These are phyloP conservation scores for Stigmatopora nigra DNA, from an alignment of 2,113 vertebrate species.

Conservation along the genomic window DNA sequence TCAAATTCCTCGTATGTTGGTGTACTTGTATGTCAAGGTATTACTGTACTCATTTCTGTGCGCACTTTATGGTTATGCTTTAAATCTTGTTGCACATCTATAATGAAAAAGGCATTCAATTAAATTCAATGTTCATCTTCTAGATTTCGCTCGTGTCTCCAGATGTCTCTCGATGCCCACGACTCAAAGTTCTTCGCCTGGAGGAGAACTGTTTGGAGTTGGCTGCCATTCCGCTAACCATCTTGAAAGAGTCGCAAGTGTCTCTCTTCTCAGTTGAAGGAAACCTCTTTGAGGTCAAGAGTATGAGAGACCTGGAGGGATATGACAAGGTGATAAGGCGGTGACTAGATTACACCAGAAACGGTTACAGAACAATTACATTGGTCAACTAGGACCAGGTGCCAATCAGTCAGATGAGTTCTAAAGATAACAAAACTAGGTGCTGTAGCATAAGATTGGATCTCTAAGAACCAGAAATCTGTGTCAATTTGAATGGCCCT, in stretches of 20 bases:
- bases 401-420: not conserved
- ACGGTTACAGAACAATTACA: not conserved
- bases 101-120: too few relatives aligned
- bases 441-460: not conserved
- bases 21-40: too few relatives aligned
- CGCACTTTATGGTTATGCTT: too few relatives aligned
- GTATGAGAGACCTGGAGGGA: slow-evolving; percentile 84
- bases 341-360: not conserved
- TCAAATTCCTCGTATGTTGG: too few relatives aligned
- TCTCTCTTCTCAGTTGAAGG: slow-evolving; percentile 93
- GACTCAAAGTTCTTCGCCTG: slow-evolving; percentile 91
- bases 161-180: slow-evolving; percentile 80
- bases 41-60: too few relatives aligned
- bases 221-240: slow-evolving; percentile 80
- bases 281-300: slow-evolving; percentile 95
- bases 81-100: too few relatives aligned
- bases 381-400: not conserved
- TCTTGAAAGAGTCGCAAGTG: slow-evolving; percentile 86
- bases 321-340: slow-evolving; percentile 81
- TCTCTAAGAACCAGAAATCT: not conserved
- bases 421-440: not conserved
- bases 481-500: not conserved
- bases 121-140: not conserved
- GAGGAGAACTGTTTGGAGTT: slow-evolving; percentile 98
- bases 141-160: slow-evolving; percentile 86